Evolutionary conservation across 1,140 invertebrate species (phyloP).

Genomic region (Vanessa atalanta): DNA sequence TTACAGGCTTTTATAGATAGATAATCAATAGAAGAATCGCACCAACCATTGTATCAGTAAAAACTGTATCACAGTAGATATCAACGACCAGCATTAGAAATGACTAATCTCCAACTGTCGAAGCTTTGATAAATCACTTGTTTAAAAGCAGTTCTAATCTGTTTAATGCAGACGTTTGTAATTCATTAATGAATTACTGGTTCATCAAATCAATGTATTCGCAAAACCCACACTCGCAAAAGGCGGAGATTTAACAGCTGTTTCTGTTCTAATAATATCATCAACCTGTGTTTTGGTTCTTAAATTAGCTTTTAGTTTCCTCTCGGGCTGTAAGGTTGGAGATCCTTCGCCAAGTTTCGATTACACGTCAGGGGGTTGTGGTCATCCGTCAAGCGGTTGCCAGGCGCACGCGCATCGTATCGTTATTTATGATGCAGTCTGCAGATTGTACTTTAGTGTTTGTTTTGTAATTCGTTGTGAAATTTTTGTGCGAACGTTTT

Average conservation of each 20-base stretch:
- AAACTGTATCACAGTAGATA: no score
- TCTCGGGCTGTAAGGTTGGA: conserved; percentile 1
- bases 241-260: conserved; percentile 5
- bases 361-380: conserved; percentile 21
- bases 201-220: neutral
- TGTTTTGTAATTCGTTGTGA: conserved; percentile 33
- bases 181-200: conserved; percentile 7
- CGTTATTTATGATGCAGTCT: conserved; percentile 32
- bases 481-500: conserved; percentile 30
- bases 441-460: conserved; percentile 12
- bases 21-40: no score
- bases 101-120: neutral
- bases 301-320: conserved; percentile 10
- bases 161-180: neutral
- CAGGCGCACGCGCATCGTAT: conserved; percentile 14
- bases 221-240: neutral
- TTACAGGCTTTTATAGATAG: no score
- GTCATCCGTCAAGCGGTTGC: conserved; percentile 19
- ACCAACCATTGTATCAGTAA: no score
- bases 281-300: conserved; percentile 13
- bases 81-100: neutral
- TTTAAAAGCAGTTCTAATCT: neutral
- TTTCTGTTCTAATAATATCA: conserved; percentile 5
- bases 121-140: neutral
- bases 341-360: conserved; percentile 24